phyloP scores from a whole-genome alignment of 2,113 vertebrate species.

The Monarcha castaneiventris region DNA sequence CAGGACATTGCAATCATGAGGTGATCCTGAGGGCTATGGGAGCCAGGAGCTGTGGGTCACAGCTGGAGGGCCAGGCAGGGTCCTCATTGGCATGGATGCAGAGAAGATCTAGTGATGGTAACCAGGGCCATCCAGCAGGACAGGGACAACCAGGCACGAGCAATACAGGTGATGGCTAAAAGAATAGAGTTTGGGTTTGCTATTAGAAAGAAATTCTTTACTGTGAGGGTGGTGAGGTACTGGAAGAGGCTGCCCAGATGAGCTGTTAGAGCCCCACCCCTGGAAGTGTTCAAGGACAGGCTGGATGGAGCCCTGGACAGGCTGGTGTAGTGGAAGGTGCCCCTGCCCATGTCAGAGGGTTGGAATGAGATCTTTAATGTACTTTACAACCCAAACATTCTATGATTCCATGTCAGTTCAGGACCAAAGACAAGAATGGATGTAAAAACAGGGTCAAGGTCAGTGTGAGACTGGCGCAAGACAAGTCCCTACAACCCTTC shows the following conservation, averaged over 20 bases:
- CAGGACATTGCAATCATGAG: fast-evolving
- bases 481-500: background rate
- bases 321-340: background rate
- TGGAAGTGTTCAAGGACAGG: background rate
- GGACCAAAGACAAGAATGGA: background rate
- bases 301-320: background rate
- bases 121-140: background rate
- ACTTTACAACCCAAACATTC: background rate
- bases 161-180: background rate
- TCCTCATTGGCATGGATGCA: fast-evolving
- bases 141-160: background rate
- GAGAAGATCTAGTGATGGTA: background rate
- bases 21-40: fast-evolving
- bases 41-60: fast-evolving
- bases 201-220: background rate
- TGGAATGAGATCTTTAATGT: background rate
- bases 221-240: background rate
- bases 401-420: background rate
- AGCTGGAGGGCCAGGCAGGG: background rate
- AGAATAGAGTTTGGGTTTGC: background rate
- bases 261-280: background rate
- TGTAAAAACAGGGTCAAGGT: background rate
- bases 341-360: no score
- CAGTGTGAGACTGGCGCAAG: background rate
- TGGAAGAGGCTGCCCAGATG: background rate